Percentiles rank a stretch among this genome's conserved stretches.
These are phyloP conservation scores for Podargus strigoides DNA, from an alignment of 2,797 vertebrate genomes.

Conservation along the genomic window DNA sequence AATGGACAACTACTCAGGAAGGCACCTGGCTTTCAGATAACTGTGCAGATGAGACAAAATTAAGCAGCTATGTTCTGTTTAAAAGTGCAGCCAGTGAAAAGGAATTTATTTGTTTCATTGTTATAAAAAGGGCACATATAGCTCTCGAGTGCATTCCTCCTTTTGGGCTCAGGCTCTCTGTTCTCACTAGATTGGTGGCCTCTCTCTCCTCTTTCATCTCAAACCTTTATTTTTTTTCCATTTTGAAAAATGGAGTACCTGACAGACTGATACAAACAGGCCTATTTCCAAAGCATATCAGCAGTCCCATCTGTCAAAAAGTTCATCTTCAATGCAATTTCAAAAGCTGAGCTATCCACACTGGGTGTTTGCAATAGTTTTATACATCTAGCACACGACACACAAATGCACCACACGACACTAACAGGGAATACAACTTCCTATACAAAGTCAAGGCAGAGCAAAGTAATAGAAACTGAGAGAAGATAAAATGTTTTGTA, in stretches of 20 bases:
- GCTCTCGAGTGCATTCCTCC: not conserved
- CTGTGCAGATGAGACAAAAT: not conserved
- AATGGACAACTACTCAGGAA: not conserved
- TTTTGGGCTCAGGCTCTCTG: not conserved
- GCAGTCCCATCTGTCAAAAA: conserved; percentile 11
- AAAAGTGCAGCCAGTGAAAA: not conserved
- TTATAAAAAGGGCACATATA: not conserved
- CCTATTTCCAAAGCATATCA: conserved; percentile 38
- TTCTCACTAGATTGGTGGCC: not conserved
- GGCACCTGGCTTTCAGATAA: not conserved
- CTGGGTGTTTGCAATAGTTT: not conserved
- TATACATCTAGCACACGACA: not conserved
- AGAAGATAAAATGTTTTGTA: conserved; percentile 35
- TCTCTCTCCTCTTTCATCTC: not conserved
- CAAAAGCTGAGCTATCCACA: not conserved
- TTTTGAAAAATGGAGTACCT: not conserved
- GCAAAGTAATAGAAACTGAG: not conserved
- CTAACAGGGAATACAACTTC: not conserved
- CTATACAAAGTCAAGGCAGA: not conserved
- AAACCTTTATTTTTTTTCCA: not conserved
- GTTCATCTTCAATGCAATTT: conserved; percentile 9
- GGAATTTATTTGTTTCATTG: not conserved
- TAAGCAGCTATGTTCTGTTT: not conserved
- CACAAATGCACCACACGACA: not conserved
- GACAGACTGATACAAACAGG: conserved; percentile 2